These are phyloP conservation scores for Cynopterus brachyotis DNA, from an alignment of 2,113 vertebrate species.

Conservation along the genomic window DNA sequence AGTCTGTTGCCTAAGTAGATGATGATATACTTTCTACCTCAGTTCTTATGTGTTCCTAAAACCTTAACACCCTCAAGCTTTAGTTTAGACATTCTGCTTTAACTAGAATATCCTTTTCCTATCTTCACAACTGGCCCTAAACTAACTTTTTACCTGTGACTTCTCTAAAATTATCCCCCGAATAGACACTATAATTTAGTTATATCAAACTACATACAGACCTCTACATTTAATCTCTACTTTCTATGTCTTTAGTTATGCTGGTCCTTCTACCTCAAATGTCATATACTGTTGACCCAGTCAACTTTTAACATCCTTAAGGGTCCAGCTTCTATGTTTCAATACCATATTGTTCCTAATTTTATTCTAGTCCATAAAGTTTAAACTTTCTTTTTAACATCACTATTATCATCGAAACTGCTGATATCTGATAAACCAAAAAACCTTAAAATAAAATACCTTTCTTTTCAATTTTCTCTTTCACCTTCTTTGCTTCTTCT, in stretches of 20 bases:
- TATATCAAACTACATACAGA: not conserved
- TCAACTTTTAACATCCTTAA: not conserved
- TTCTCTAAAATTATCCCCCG: not conserved
- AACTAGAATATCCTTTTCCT: not conserved
- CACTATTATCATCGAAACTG: not conserved
- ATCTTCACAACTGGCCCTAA: not conserved
- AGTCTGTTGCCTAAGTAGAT: not conserved
- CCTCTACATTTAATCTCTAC: not conserved
- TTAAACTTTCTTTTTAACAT: not conserved
- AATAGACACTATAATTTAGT: not conserved
- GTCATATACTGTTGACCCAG: not conserved
- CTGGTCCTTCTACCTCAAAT: not conserved
- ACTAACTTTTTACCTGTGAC: not conserved
- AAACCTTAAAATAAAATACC: slow-evolving; percentile 81
- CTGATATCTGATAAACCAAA: not conserved
- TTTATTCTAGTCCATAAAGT: not conserved
- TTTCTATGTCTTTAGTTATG: not conserved
- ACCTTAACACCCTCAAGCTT: not conserved
- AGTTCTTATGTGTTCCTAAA: not conserved
- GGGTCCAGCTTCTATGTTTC: not conserved
- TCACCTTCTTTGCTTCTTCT: slow-evolving; percentile 90
- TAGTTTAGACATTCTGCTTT: not conserved
- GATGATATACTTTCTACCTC: not conserved
- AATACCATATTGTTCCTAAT: not conserved
- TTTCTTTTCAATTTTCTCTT: slow-evolving; percentile 92